Evolutionary conservation across 2,797 vertebrate genomes (phyloP), one percentile per base, ranked within the genome.

Genomic region (Anas georgica): DNA sequence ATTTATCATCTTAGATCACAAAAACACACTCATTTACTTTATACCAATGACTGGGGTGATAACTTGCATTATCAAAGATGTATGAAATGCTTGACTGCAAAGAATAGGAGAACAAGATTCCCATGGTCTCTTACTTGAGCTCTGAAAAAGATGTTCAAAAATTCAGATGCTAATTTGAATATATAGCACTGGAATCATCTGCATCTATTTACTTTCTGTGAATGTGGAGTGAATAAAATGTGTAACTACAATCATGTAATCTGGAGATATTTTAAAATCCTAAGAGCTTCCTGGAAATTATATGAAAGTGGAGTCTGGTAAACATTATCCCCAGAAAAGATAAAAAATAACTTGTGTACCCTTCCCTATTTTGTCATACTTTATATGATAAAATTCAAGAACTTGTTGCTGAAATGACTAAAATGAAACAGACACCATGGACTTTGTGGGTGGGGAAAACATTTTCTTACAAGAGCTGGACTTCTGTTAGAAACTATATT

Each of bases 71-170:
- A 73, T 69, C 69, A 81, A 81, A 91, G 69, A 69, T 1, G 92
- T 37, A 59, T 21, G 35, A 81, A 83, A 76, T 56, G 8, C 50
- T 81, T 76, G 58, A 55, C 54, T 55, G 29, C 1, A 2, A 79
- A 67, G 25, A 89, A 69, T 2, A 79, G 33, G n/a, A 67, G 35
- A 91, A 45, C 12, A 31, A 2, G 7, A 66, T 85, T 86, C 62
- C 39, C 69, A 37, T 46, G 60, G 39, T 62, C 41, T 87, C n/a
- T 76, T 79, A 16, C 17, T 17, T 4, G 7, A 91, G 75, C 60
- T 87, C 35, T 46, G 64, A 39, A 35, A 78, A 90, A 94, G 33
- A 81, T 45, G 31, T 21, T 86, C 31, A 83, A 91, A 95, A 89
- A 63, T 69, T 62, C 56, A 82, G 63, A 82, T 23, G 50, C 9